phyloP scores from a whole-genome alignment of 2,113 vertebrate species.

The Sprattus sprattus region DNA sequence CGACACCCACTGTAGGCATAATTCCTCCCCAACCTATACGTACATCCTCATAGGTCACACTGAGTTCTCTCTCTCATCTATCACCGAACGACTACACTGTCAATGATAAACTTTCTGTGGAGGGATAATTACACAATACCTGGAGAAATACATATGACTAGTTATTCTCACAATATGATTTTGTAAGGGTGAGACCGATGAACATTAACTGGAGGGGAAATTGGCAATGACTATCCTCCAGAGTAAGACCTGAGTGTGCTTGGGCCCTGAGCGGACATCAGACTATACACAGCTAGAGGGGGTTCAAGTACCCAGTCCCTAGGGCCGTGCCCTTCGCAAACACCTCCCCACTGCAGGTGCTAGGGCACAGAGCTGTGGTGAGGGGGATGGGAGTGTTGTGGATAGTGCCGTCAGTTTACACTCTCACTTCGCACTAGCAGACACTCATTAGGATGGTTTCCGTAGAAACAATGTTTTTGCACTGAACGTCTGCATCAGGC shows the following conservation, averaged over 20 bases:
- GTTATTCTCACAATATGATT: background rate
- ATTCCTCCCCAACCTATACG: background rate
- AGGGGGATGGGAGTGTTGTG: constrained; percentile 17
- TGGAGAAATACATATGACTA: background rate
- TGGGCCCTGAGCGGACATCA: constrained; percentile 43
- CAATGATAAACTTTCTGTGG: background rate
- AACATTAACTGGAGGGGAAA: constrained; percentile 37
- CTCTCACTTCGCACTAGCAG: constrained; percentile 37
- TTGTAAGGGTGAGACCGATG: background rate
- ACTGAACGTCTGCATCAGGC: constrained; percentile 46
- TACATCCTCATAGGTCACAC: constrained; percentile 12
- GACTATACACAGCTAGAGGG: constrained; percentile 37
- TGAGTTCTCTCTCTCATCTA: background rate
- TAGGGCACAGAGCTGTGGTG: constrained; percentile 39
- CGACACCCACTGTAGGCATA: background rate
- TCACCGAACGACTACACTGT: background rate
- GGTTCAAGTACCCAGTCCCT: constrained; percentile 49
- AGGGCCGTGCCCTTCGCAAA: background rate
- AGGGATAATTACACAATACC: background rate
- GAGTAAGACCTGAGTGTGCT: background rate
- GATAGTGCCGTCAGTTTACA: constrained; percentile 51
- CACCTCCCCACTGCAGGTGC: constrained; percentile 58
- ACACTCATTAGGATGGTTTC: constrained; percentile 49
- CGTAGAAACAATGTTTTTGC: constrained; percentile 47
- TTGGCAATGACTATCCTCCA: background rate